These are phyloP conservation scores for Rousettus madagascariensis DNA, from an alignment of 2,797 vertebrate species.

Conservation along the genomic window DNA sequence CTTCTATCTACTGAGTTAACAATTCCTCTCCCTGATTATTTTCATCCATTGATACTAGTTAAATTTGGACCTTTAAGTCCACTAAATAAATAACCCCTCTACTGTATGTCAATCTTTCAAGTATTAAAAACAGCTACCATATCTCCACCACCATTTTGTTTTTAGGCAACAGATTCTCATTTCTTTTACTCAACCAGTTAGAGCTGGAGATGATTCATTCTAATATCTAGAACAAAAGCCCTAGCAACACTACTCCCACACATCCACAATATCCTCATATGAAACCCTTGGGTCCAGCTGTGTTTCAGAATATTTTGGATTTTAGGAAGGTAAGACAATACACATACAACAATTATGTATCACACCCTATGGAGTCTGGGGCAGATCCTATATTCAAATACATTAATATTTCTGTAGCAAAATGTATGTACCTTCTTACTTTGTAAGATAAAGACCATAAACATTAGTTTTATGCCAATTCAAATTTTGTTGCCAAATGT, in stretches of 20 bases:
- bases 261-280: background rate
- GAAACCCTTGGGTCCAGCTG: background rate
- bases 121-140: background rate
- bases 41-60: background rate
- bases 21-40: background rate
- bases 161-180: background rate
- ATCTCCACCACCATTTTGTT: background rate
- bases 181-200: background rate
- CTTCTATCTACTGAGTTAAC: background rate
- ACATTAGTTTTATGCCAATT: background rate
- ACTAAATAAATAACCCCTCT: background rate
- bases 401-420: background rate
- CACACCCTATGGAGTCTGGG: background rate
- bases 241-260: background rate
- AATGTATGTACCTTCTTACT: background rate
- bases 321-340: background rate
- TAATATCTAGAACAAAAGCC: background rate
- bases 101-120: background rate
- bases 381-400: background rate
- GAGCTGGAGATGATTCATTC: background rate
- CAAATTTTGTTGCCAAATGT: background rate
- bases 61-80: background rate
- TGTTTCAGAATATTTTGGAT: background rate
- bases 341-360: background rate
- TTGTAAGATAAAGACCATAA: background rate